Percentiles rank a stretch among this genome's conserved stretches.
These are phyloP conservation scores for Adineta ricciae DNA, from an alignment of 2,888 invertebrate species.

Conservation along the genomic window DNA sequence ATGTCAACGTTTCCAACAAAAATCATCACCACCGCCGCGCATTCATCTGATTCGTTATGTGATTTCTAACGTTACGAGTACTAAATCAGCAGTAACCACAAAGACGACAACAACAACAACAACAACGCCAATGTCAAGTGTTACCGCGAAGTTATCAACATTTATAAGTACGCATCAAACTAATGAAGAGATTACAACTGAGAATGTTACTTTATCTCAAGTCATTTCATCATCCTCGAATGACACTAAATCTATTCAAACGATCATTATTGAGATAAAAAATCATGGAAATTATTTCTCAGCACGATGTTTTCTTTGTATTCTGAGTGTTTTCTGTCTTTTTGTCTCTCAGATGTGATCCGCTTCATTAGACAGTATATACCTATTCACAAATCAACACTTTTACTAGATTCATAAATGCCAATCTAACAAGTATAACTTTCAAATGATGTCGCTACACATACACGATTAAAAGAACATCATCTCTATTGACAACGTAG, in stretches of 20 bases:
- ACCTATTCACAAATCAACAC: background rate
- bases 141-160: background rate
- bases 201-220: background rate
- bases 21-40: background rate
- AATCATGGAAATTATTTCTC: background rate
- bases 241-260: background rate
- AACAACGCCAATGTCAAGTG: background rate
- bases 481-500: background rate
- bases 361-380: background rate
- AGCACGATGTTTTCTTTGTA: background rate
- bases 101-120: background rate
- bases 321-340: background rate
- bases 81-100: background rate
- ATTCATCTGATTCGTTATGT: background rate
- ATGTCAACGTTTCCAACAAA: background rate
- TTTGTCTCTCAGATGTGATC: background rate
- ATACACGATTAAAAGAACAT: background rate
- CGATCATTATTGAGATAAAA: background rate
- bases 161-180: background rate
- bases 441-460: background rate
- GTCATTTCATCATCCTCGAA: background rate
- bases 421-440: no score
- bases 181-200: background rate
- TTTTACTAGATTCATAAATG: no score
- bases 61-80: background rate